Evolutionary conservation across 1,140 invertebrate genomes (phyloP), one percentile per base, ranked within the genome.

Genomic region (Neodiprion fabricii): DNA sequence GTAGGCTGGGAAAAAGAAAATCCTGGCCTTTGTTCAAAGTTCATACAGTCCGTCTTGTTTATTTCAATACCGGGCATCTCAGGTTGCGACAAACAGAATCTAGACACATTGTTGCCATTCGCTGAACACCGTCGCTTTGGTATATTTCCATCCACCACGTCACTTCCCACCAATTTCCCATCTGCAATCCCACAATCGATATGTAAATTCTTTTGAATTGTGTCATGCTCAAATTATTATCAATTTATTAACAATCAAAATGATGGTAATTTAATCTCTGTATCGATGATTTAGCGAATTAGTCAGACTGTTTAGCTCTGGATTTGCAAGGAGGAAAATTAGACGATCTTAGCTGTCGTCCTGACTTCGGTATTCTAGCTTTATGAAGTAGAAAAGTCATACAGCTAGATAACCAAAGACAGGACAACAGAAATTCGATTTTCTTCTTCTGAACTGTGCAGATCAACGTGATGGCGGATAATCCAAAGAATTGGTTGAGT

Each of bases 371-470:
- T 96, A 96, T 96, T 95, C 93, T 95, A 96, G 95, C 95, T 95
- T 94, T 96, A 95, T 96, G 95, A 95, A 91, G 88, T 91, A 85
- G 82, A 82, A 86, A 87, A 91, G 91, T 96, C 95, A 96, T 95
- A 95, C 95, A 96, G 96, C 95, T 96, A 96, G 94, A 96, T 94
- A 94, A 95, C 96, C 96, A 97, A 96, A 97, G 96, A 91, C 89
- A 90, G 87, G 86, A 88, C 84, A 84, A 82, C 83, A 86, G 82
- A 76, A 74, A 74, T 67, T 72, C 17, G 50, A 49, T 48, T 67
- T 73, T 73, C 70, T 73, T 67, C 50, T n/a, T 48, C 48, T 28
- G 53, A 61, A 61, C 4, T 17, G 11, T 40, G 28, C 28, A 40
- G 28, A 40, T 40, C 28, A 40, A 40, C 40, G 28, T 69, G 5